Evolutionary conservation across 2,113 vertebrate species (phyloP).

Genomic region (Rissa tridactyla): DNA sequence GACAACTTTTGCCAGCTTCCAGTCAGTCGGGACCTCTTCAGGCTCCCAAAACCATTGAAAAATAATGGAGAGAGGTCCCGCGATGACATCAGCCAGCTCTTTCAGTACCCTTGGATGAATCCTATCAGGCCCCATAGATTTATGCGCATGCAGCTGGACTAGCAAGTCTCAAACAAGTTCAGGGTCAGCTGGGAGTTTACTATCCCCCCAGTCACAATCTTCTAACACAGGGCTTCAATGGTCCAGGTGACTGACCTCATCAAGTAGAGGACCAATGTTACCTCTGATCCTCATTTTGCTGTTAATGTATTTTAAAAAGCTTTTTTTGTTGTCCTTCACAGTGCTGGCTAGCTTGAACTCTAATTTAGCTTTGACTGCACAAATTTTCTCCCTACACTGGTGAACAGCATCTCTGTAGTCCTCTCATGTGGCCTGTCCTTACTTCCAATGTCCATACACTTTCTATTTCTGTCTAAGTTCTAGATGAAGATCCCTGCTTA

Average conservation of each 20-base stretch:
- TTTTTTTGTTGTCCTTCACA: background rate
- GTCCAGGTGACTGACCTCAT: background rate
- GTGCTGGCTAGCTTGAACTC: background rate
- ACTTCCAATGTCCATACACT: background rate
- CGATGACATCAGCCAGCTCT: fast-evolving
- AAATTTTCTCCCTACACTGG: background rate
- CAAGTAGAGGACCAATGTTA: background rate
- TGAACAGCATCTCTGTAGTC: background rate
- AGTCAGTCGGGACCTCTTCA: background rate
- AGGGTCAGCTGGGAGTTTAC: background rate
- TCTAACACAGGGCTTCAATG: background rate
- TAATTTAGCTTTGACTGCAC: background rate
- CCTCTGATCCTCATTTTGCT: background rate
- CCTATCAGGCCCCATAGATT: background rate
- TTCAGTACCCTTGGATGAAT: background rate
- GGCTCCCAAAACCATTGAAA: background rate
- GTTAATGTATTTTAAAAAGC: background rate
- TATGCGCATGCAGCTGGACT: background rate
- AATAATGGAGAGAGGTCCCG: background rate
- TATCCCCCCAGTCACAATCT: background rate
- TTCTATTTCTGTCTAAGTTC: background rate
- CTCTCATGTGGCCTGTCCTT: background rate
- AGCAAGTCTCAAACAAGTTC: background rate
- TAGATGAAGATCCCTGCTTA: background rate
- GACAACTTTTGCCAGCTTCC: background rate